Evolutionary conservation across 2,888 invertebrate genomes (phyloP).

Genomic region (Bursaphelenchus okinawaensis): DNA sequence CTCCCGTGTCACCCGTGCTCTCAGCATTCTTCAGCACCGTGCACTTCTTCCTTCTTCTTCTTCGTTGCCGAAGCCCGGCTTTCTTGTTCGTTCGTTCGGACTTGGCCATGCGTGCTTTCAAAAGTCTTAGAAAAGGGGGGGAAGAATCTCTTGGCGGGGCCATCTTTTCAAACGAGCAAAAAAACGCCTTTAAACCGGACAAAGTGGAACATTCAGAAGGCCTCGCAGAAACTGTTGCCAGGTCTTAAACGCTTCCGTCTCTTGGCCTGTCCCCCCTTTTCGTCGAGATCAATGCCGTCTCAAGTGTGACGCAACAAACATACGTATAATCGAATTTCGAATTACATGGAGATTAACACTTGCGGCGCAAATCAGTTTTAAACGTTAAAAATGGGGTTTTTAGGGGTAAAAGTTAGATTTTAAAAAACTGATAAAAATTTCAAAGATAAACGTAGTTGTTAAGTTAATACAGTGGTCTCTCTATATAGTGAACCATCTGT

Average conservation of each 20-base stretch:
- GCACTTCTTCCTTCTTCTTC: not conserved
- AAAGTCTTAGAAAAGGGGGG: not conserved
- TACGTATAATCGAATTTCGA: no score
- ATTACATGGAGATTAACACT: no score
- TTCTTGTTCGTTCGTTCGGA: not conserved
- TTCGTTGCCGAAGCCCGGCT: no score
- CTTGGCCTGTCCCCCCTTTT: no score
- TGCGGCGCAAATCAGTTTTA: no score
- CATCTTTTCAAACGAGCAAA: not conserved
- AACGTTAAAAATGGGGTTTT: no score
- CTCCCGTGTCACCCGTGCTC: not conserved
- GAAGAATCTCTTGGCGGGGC: not conserved
- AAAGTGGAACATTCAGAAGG: not conserved
- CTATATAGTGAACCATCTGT: no score
- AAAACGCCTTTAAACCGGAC: not conserved
- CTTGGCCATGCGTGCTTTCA: not conserved
- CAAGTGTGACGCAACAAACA: not conserved
- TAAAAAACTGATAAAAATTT: no score
- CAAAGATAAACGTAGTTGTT: no score
- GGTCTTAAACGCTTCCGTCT: not conserved
- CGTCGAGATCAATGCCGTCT: not conserved
- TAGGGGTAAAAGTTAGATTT: no score
- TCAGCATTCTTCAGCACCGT: not conserved
- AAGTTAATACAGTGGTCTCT: no score
- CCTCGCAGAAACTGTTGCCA: not conserved